These are phyloP conservation scores for Smithornis capensis DNA, from an alignment of 2,113 vertebrate genomes.

Conservation along the genomic window DNA sequence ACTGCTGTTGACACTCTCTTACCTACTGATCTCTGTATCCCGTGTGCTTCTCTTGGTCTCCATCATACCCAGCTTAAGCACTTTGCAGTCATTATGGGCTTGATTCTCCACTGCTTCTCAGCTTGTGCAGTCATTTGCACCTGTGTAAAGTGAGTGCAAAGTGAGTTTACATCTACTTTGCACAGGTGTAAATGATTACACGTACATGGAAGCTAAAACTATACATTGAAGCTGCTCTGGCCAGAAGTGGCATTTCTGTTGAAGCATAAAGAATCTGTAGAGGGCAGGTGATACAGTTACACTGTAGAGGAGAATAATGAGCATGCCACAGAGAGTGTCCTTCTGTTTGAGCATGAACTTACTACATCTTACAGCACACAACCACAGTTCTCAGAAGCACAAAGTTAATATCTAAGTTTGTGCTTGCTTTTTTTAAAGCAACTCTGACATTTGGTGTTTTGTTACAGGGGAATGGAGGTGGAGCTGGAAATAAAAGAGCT, in stretches of 20 bases:
- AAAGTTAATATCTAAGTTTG: neutral
- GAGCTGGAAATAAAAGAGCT: neutral
- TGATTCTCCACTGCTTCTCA: neutral
- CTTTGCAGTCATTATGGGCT: neutral
- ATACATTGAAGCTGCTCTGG: neutral
- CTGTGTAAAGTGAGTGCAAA: slow-evolving; percentile 29
- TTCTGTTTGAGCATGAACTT: neutral
- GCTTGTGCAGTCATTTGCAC: slow-evolving; percentile 35
- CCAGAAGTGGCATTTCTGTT: neutral
- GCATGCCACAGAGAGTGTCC: neutral
- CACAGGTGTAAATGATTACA: neutral
- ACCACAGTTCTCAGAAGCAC: neutral
- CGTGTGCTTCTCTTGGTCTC: neutral
- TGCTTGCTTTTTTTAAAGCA: neutral
- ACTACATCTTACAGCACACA: neutral
- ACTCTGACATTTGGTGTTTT: neutral
- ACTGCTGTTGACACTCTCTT: neutral
- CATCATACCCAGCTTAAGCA: neutral
- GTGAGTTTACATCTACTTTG: slow-evolving; percentile 27
- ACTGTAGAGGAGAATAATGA: neutral
- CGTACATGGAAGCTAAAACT: neutral
- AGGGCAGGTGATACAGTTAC: neutral
- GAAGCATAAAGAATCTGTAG: neutral
- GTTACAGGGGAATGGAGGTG: neutral
- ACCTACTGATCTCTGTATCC: neutral